Conservation (phyloP, 2,888 invertebrate genomes). For the Oxyscelio sp. region DNA sequence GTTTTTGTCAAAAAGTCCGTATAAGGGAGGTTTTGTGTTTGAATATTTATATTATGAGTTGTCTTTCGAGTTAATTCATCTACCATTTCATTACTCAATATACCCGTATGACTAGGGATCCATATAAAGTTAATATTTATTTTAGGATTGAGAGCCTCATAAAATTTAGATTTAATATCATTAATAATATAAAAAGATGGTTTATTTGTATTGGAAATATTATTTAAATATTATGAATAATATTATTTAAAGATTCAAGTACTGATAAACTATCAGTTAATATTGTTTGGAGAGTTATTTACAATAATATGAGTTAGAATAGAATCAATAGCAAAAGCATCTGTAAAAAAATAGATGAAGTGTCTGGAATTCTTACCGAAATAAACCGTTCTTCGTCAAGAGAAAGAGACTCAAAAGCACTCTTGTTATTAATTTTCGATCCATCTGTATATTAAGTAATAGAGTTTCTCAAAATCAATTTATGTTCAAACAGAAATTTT, state of each 20-base stretch:
- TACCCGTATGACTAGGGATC: slow-evolving; percentile 11
- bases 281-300: not conserved
- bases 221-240: no score
- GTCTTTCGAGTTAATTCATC: not conserved
- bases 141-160: no score
- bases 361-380: not conserved
- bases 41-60: no score
- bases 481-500: no score
- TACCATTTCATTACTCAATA: slow-evolving; percentile 3
- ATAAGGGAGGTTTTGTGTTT: no score
- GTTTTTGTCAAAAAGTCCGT: no score
- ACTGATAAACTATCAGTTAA: slow-evolving; percentile 22
- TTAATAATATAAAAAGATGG: slow-evolving; percentile 5
- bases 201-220: not conserved
- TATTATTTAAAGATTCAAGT: not conserved
- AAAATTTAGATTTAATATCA: slow-evolving; percentile 19
- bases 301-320: no score
- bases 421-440: not conserved
- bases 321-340: no score
- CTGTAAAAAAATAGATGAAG: slow-evolving; percentile 21
- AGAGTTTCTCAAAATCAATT: no score
- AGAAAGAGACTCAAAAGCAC: not conserved
- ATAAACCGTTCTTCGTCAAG: not conserved
- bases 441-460: slow-evolving; percentile 30
- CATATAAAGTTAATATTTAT: not conserved